Evolutionary conservation across 2,113 vertebrate species (phyloP).

Genomic region (Eubucco bourcierii): DNA sequence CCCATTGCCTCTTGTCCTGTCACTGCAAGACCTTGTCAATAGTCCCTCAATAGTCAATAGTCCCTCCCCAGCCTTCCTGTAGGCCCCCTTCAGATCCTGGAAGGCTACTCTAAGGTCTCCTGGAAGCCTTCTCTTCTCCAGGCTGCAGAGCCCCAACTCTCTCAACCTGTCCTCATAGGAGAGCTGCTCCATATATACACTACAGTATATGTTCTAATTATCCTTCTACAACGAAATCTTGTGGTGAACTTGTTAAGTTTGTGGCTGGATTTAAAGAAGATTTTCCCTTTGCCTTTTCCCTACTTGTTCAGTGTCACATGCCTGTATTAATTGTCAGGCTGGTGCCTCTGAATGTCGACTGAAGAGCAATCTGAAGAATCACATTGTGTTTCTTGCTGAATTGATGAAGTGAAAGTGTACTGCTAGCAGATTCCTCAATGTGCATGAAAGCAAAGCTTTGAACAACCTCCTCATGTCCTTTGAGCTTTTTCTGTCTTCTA

Average conservation of each 20-base stretch:
- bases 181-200: no score
- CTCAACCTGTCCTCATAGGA: no score
- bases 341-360: conserved; percentile 32
- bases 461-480: conserved; percentile 32
- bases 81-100: no score
- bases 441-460: conserved; percentile 12
- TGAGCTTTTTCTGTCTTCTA: conserved; percentile 30
- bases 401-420: conserved; percentile 39
- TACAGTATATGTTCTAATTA: not conserved
- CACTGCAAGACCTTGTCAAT: no score
- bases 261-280: not conserved
- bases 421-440: conserved; percentile 14
- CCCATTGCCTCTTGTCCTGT: no score
- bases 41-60: no score
- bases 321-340: conserved; percentile 22
- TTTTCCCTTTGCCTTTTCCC: not conserved
- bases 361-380: conserved; percentile 38
- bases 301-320: not conserved
- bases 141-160: no score
- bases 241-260: not conserved
- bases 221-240: not conserved
- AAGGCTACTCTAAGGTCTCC: no score
- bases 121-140: no score
- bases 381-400: conserved; percentile 33
- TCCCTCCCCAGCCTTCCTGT: no score